phyloP scores from a whole-genome alignment of 2,888 invertebrate genomes.

The Campoletis raptor region DNA sequence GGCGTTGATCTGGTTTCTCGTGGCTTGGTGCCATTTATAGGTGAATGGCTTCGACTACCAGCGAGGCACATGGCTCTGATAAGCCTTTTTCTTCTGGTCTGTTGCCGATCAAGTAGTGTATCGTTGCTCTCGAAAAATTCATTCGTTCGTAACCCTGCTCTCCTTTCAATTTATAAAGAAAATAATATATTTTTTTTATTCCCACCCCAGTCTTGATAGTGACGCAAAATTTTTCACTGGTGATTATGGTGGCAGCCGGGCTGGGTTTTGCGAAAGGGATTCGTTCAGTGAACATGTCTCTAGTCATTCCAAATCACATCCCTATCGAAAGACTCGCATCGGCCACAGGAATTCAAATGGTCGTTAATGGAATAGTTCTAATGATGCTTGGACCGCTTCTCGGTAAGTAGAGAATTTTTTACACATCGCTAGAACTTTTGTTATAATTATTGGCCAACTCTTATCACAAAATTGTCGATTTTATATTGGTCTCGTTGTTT shows the following conservation, averaged over 20 bases:
- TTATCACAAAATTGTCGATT: neutral
- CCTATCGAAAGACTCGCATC: slow-evolving; percentile 89
- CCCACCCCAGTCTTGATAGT: slow-evolving; percentile 83
- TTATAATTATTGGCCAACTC: neutral
- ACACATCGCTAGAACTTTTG: neutral
- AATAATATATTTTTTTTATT: slow-evolving; percentile 33
- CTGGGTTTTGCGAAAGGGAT: slow-evolving; percentile 90
- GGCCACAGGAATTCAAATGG: slow-evolving; percentile 90
- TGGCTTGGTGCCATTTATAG: slow-evolving; percentile 89
- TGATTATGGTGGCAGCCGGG: slow-evolving; percentile 86
- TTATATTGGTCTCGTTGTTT: no score
- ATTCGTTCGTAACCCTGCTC: neutral
- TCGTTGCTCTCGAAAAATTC: slow-evolving; percentile 21
- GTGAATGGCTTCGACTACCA: slow-evolving; percentile 88
- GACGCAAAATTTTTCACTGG: slow-evolving; percentile 79
- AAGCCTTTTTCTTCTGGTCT: slow-evolving; percentile 87
- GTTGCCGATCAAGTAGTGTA: slow-evolving; percentile 88
- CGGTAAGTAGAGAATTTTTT: slow-evolving; percentile 85
- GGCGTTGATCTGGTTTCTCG: slow-evolving; percentile 87
- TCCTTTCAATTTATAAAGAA: slow-evolving; percentile 1
- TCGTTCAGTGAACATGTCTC: slow-evolving; percentile 89
- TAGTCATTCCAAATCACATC: slow-evolving; percentile 89
- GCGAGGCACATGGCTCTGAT: slow-evolving; percentile 89
- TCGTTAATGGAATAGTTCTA: slow-evolving; percentile 88
- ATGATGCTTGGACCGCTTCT: slow-evolving; percentile 88